A percentile compares a stretch with the other conserved stretches of the same genome.
Evolutionary conservation across 1,140 invertebrate genomes (phyloP).

Genomic region (Eulimnadia texana): DNA sequence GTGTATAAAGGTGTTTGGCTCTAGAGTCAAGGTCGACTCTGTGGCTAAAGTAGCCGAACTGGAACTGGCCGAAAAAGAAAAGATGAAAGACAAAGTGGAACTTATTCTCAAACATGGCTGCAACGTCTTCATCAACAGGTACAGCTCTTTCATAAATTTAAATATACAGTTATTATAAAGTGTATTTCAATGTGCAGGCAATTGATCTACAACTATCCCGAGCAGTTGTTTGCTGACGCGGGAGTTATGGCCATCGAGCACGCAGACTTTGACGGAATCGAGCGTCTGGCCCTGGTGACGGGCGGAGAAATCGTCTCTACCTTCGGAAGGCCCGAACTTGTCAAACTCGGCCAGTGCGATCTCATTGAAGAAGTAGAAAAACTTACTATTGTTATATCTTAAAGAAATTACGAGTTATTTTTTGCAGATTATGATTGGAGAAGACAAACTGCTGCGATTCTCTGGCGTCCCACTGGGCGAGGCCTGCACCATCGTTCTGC

Average conservation of each 20-base stretch:
- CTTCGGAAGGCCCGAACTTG: slow-evolving; percentile 82
- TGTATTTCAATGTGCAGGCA: slow-evolving; percentile 49
- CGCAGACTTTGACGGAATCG: slow-evolving; percentile 98
- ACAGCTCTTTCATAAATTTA: slow-evolving; percentile 15
- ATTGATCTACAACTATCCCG: slow-evolving; percentile 99
- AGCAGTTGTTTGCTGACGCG: slow-evolving; percentile 97
- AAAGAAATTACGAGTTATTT: not conserved
- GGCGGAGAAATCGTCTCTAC: slow-evolving; percentile 98
- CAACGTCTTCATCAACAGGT: slow-evolving; percentile 97
- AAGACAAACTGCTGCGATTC: slow-evolving; percentile 90
- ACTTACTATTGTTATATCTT: not conserved
- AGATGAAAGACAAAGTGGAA: slow-evolving; percentile 99
- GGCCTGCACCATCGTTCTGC: slow-evolving; percentile 91
- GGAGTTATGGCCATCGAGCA: slow-evolving; percentile 99
- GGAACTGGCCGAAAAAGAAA: slow-evolving; percentile 95
- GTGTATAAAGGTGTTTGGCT: slow-evolving; percentile 65
- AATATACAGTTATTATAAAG: not conserved
- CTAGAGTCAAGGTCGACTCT: slow-evolving; percentile 91
- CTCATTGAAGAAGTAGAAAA: slow-evolving; percentile 72
- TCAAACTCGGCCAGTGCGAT: slow-evolving; percentile 87
- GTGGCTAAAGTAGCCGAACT: slow-evolving; percentile 96
- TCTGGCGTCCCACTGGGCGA: slow-evolving; percentile 87
- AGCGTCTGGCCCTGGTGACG: slow-evolving; percentile 88
- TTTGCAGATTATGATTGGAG: slow-evolving; percentile 81
- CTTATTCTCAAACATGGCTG: slow-evolving; percentile 91